phyloP scores from a whole-genome alignment of 2,113 vertebrate genomes.

The Vombatus ursinus region DNA sequence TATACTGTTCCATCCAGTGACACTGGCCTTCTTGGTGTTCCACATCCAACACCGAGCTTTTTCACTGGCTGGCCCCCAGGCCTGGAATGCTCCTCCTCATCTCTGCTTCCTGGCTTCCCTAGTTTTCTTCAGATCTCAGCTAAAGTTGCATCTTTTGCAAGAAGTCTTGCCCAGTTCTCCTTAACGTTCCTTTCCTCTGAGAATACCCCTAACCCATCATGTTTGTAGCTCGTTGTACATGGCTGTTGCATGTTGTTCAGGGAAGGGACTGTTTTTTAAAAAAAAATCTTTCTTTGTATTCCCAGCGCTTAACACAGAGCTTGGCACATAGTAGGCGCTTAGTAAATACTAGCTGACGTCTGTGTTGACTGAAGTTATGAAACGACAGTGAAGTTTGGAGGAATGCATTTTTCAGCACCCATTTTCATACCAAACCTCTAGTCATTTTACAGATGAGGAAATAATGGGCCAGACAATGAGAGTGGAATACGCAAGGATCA shows the following conservation, averaged over 20 bases:
- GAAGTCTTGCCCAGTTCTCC: background rate
- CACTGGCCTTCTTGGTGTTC: background rate
- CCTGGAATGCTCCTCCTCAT: background rate
- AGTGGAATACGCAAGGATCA: too few species aligned
- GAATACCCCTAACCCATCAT: too few species aligned
- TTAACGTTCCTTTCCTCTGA: background rate
- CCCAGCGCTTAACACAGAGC: background rate
- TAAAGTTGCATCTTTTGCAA: background rate
- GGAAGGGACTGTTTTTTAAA: background rate
- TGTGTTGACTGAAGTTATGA: background rate
- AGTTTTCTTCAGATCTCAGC: background rate
- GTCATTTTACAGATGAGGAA: background rate
- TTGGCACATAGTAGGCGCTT: background rate
- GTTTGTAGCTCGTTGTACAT: background rate
- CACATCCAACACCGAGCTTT: background rate
- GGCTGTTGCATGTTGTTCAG: background rate
- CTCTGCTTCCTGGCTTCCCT: background rate
- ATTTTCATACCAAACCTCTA: background rate
- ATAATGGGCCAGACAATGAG: background rate
- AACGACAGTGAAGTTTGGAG: slow-evolving; percentile 3
- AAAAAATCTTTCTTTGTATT: background rate
- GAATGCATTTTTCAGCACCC: background rate
- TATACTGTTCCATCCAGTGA: background rate
- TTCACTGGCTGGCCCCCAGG: background rate
- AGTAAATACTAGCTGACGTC: background rate